These are phyloP conservation scores for Anthopleura sola DNA, from an alignment of 64 coral and sea anemone species.

Conservation along the genomic window DNA sequence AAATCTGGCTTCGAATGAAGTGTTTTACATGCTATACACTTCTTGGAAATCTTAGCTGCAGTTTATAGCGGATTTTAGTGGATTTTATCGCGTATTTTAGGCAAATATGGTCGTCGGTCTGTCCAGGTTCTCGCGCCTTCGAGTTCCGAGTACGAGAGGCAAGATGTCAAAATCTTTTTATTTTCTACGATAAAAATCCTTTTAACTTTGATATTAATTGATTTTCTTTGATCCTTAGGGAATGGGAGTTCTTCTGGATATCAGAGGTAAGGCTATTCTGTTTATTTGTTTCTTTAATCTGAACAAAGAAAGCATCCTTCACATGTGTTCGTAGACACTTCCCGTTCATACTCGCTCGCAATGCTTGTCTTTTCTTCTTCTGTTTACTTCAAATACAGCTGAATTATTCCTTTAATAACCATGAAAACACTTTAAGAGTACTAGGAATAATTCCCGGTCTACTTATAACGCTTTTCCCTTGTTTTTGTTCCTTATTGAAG, in stretches of 20 bases:
- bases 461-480: not conserved
- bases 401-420: not conserved
- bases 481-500: constrained; percentile 5
- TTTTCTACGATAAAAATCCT: not conserved
- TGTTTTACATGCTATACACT: not conserved
- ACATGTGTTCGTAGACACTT: not conserved
- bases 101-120: not conserved
- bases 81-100: not conserved
- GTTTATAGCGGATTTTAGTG: not conserved
- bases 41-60: not conserved
- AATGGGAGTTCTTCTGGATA: constrained; percentile 14
- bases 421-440: not conserved
- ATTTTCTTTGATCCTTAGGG: not conserved
- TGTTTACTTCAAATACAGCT: not conserved
- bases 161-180: not conserved
- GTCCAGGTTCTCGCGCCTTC: constrained; percentile 12
- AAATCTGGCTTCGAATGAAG: not conserved
- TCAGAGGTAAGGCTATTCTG: not conserved
- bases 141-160: constrained; percentile 13
- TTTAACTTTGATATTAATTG: not conserved
- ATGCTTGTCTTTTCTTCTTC: not conserved
- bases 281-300: constrained; percentile 12
- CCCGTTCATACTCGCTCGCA: not conserved
- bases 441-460: not conserved
- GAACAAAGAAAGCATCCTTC: constrained; percentile 47